Conservation (phyloP, 2,797 vertebrate genomes). For the Poliocrania exsul region DNA sequence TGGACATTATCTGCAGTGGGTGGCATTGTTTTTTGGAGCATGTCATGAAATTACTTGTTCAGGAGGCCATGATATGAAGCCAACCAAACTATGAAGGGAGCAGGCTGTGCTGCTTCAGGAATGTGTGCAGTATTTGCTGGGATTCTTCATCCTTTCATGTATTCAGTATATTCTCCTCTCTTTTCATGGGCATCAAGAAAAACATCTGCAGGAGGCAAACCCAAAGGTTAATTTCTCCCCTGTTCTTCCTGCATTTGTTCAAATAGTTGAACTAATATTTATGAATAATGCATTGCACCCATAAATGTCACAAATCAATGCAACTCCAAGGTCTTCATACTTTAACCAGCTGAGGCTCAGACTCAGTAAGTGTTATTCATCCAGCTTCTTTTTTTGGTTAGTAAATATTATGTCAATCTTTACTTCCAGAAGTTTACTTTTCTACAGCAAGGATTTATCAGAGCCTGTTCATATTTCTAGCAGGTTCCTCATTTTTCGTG, state of each 20-base stretch:
- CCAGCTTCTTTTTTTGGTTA: neutral
- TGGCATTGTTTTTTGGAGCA: neutral
- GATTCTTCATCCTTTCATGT: neutral
- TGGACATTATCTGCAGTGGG: neutral
- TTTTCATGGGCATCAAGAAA: neutral
- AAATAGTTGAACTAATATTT: conserved; percentile 22
- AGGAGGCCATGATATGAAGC: neutral
- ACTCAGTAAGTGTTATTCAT: neutral
- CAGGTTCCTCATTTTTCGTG: neutral
- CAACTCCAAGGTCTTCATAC: neutral
- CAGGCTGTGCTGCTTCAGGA: neutral
- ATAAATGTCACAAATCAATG: neutral
- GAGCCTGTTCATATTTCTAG: neutral
- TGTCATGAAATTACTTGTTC: neutral
- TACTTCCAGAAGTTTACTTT: neutral
- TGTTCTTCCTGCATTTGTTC: neutral
- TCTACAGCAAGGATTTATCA: neutral
- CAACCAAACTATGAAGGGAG: neutral
- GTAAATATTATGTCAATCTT: neutral
- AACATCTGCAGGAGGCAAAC: neutral
- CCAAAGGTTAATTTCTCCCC: neutral
- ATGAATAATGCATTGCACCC: conserved; percentile 36
- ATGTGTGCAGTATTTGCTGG: neutral
- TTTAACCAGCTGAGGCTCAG: neutral
- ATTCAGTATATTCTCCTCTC: neutral